Conservation (phyloP, 2,888 invertebrate species). For the Nymphalis c-album region DNA sequence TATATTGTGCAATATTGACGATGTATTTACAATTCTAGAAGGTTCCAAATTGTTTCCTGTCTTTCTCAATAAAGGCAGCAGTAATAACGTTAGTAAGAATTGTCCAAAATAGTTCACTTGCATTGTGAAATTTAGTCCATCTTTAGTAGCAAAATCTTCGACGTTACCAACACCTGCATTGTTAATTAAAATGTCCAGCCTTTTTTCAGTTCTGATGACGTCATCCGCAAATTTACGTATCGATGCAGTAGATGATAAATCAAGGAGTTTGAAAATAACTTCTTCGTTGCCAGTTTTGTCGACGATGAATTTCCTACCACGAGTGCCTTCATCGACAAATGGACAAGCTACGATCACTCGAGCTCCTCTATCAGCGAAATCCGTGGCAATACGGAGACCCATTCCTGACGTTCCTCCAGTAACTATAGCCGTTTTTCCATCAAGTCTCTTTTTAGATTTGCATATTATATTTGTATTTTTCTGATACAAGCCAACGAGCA, state of each 20-base stretch:
- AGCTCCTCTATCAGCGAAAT: constrained; percentile 68
- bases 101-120: constrained; percentile 97
- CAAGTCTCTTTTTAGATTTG: constrained; percentile 63
- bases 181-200: constrained; percentile 91
- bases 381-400: constrained; percentile 67
- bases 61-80: constrained; percentile 89
- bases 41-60: constrained; percentile 78
- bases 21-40: constrained; percentile 88
- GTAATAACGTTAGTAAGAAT: constrained; percentile 93
- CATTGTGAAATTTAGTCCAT: constrained; percentile 93
- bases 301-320: constrained; percentile 81
- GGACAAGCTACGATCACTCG: constrained; percentile 71
- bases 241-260: constrained; percentile 87
- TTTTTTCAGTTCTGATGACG: constrained; percentile 85
- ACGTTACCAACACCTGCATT: constrained; percentile 91
- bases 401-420: constrained; percentile 73
- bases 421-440: constrained; percentile 65
- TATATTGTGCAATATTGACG: constrained; percentile 87
- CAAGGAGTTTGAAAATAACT: constrained; percentile 86
- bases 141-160: constrained; percentile 83
- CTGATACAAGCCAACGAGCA: constrained; percentile 62
- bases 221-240: constrained; percentile 90
- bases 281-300: constrained; percentile 85
- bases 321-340: constrained; percentile 61
- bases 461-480: constrained; percentile 70